Evolutionary conservation across 2,113 vertebrate genomes (phyloP).

Genomic region (Zingel zingel): DNA sequence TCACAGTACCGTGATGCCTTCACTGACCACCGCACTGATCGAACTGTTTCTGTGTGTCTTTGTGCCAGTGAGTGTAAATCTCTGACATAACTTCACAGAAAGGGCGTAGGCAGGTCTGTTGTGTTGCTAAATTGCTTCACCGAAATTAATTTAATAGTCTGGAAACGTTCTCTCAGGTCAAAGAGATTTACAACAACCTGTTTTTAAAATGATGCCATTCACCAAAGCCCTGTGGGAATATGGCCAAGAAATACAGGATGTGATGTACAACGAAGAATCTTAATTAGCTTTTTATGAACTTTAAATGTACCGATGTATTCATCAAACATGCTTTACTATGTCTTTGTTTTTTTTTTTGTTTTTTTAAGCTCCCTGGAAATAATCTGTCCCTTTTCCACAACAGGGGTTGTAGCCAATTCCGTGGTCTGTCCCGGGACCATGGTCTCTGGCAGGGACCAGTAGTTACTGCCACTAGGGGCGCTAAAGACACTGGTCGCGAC

Average conservation of each 20-base stretch:
- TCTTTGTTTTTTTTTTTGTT: not conserved
- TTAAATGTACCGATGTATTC: not conserved
- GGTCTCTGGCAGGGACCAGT: too few species aligned
- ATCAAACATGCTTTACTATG: not conserved
- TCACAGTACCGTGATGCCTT: slow-evolving; percentile 28
- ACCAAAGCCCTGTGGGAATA: not conserved
- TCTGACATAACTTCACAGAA: slow-evolving; percentile 39
- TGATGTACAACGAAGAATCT: not conserved
- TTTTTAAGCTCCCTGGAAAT: not conserved
- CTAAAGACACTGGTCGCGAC: too few species aligned
- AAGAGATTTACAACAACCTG: not conserved
- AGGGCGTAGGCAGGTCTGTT: slow-evolving; percentile 51
- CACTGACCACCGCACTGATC: slow-evolving; percentile 5
- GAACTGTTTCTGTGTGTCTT: not conserved
- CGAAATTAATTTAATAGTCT: slow-evolving; percentile 46
- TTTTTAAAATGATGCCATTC: not conserved
- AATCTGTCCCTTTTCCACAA: not conserved
- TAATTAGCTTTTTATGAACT: not conserved
- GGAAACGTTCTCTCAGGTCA: not conserved
- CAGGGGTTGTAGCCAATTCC: too few species aligned
- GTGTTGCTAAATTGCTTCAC: slow-evolving; percentile 62
- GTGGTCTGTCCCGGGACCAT: too few species aligned
- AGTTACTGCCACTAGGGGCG: too few species aligned
- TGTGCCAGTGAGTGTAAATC: not conserved
- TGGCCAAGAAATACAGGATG: not conserved